Percentiles rank a stretch among this genome's conserved stretches.
Evolutionary conservation across 2,888 invertebrate genomes (phyloP).

Genomic region (Litoditis marina): DNA sequence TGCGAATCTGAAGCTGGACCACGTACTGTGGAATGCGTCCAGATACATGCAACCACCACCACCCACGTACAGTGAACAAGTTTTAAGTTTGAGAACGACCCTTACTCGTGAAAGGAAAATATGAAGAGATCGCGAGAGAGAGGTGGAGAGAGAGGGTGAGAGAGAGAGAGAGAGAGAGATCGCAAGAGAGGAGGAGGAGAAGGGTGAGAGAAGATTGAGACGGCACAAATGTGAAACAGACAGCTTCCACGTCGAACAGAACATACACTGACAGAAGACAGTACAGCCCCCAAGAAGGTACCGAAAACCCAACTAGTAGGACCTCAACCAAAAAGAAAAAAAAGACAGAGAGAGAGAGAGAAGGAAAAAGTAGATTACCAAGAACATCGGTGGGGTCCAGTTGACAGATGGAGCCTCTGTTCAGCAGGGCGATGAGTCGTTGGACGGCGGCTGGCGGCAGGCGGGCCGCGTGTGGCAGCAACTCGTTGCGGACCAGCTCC

Average conservation of each 20-base stretch:
- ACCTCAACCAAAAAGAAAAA: neutral
- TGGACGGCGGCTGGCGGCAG: slow-evolving; percentile 80
- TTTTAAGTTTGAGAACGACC: too few species aligned
- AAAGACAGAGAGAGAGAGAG: neutral
- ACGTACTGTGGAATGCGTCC: neutral
- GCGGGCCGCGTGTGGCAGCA: slow-evolving; percentile 76
- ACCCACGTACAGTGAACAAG: too few species aligned
- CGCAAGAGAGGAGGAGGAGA: neutral
- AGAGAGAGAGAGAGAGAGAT: neutral
- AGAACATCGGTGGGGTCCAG: slow-evolving; percentile 58
- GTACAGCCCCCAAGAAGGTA: too few species aligned
- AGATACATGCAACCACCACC: too few species aligned
- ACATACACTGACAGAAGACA: too few species aligned
- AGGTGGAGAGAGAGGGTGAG: neutral
- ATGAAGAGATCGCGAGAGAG: too few species aligned
- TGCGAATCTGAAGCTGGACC: slow-evolving; percentile 60
- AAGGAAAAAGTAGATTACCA: slow-evolving; percentile 33
- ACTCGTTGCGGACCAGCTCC: slow-evolving; percentile 73
- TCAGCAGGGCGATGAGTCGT: slow-evolving; percentile 78
- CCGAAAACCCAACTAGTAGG: too few species aligned
- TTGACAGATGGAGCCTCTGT: slow-evolving; percentile 76
- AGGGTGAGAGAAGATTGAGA: too few species aligned
- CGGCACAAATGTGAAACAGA: too few species aligned
- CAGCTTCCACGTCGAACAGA: too few species aligned
- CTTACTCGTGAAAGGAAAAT: too few species aligned